A percentile compares a stretch with the other conserved stretches of the same genome.
These are phyloP conservation scores for Sorex fumeus DNA, from an alignment of 2,113 vertebrate species.

Conservation along the genomic window DNA sequence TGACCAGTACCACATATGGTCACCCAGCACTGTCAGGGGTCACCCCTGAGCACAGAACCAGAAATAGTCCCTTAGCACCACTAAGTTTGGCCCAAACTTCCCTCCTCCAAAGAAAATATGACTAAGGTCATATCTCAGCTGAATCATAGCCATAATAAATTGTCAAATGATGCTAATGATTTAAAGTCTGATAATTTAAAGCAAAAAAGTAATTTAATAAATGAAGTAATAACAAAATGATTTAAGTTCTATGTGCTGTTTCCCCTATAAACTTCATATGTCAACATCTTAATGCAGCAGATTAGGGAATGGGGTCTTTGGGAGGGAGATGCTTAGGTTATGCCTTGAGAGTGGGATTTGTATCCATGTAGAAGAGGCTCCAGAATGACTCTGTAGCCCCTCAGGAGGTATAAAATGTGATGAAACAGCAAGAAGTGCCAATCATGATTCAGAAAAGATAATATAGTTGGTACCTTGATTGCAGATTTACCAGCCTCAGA, in stretches of 20 bases:
- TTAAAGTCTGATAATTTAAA: constrained; percentile 13
- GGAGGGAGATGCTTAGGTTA: not conserved
- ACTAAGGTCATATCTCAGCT: not conserved
- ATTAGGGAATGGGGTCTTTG: not conserved
- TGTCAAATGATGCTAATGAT: not conserved
- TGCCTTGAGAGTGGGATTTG: not conserved
- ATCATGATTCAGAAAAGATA: not conserved
- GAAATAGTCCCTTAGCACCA: too few species aligned
- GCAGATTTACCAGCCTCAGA: not conserved
- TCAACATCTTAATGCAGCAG: not conserved
- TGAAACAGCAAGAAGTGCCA: not conserved
- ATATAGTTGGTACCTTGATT: not conserved
- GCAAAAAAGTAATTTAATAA: not conserved
- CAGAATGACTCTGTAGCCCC: not conserved
- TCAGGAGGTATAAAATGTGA: too few species aligned
- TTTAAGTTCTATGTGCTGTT: not conserved
- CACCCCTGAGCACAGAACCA: too few species aligned
- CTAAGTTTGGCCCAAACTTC: too few species aligned
- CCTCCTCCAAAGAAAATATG: not conserved
- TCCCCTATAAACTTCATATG: not conserved
- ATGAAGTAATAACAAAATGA: not conserved
- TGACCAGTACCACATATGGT: too few species aligned
- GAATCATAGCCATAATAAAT: not conserved
- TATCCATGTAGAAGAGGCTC: not conserved
- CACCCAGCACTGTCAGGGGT: too few species aligned